Conservation (phyloP, 2,797 vertebrate genomes). For the Artibeus jamaicensis region DNA sequence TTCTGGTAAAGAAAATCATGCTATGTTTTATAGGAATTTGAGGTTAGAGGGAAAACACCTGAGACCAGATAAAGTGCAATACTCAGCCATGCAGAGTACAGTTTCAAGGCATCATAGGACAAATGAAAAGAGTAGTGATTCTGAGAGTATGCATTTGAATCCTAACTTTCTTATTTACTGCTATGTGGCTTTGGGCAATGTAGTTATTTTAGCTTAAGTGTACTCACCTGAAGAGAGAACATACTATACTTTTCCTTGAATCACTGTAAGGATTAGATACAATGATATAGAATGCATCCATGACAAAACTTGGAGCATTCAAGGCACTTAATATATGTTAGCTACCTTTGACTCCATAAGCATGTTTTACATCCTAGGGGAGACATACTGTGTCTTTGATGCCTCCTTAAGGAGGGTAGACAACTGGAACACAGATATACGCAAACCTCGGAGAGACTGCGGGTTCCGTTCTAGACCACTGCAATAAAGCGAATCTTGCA, state of each 20-base stretch:
- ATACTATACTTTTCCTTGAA: neutral
- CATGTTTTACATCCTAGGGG: neutral
- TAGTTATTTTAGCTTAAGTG: neutral
- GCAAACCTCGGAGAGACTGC: neutral
- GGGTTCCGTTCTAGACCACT: neutral
- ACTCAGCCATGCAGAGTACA: neutral
- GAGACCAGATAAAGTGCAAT: neutral
- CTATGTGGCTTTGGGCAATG: neutral
- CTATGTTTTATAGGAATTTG: neutral
- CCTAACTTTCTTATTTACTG: neutral
- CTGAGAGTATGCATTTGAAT: neutral
- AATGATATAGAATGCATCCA: neutral
- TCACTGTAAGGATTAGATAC: neutral
- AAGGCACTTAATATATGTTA: neutral
- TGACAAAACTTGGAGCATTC: neutral
- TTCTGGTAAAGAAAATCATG: neutral
- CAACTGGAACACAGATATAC: neutral
- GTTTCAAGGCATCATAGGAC: neutral
- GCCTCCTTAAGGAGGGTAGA: neutral
- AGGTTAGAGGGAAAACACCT: neutral
- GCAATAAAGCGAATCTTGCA: neutral
- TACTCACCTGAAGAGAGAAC: neutral
- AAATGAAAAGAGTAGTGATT: neutral
- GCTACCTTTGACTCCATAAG: neutral
- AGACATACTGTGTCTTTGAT: neutral